A percentile compares a stretch with the other conserved stretches of the same genome.
phyloP scores from a whole-genome alignment of 2,113 vertebrate species.

The Pangasianodon gigas region DNA sequence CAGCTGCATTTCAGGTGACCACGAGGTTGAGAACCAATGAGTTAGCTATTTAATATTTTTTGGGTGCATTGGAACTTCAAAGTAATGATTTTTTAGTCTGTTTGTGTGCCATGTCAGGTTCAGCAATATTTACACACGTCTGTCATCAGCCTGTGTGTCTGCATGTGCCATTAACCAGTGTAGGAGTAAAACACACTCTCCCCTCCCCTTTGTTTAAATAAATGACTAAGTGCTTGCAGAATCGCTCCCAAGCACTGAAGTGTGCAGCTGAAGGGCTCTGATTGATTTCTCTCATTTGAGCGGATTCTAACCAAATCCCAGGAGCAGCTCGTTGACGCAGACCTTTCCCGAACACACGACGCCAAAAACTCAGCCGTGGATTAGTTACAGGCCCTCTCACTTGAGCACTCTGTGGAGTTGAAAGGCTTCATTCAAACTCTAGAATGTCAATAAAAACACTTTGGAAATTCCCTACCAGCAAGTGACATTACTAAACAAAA shows the following conservation, averaged over 20 bases:
- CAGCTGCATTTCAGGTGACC: background rate
- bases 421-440: constrained; percentile 57
- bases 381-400: constrained; percentile 64
- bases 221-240: constrained; percentile 52
- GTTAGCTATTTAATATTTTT: background rate
- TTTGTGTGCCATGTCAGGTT: constrained; percentile 25
- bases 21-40: background rate
- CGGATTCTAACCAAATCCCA: constrained; percentile 65
- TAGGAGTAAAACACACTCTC: background rate
- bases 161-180: constrained; percentile 22
- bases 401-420: constrained; percentile 62
- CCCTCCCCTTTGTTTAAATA: constrained; percentile 24
- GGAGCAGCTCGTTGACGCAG: constrained; percentile 59
- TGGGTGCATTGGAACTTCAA: background rate
- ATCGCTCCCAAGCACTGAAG: constrained; percentile 65
- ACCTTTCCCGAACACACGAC: constrained; percentile 43
- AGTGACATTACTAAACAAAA: constrained; percentile 31
- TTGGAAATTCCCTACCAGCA: constrained; percentile 42
- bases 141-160: constrained; percentile 27
- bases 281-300: constrained; percentile 63
- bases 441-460: constrained; percentile 36
- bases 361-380: constrained; percentile 53
- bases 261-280: constrained; percentile 64
- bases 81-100: constrained; percentile 20
- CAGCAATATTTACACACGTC: constrained; percentile 12